Evolutionary conservation across 2,113 vertebrate genomes (phyloP), one percentile per base, ranked within the genome.

Genomic region (Alethe diademata): DNA sequence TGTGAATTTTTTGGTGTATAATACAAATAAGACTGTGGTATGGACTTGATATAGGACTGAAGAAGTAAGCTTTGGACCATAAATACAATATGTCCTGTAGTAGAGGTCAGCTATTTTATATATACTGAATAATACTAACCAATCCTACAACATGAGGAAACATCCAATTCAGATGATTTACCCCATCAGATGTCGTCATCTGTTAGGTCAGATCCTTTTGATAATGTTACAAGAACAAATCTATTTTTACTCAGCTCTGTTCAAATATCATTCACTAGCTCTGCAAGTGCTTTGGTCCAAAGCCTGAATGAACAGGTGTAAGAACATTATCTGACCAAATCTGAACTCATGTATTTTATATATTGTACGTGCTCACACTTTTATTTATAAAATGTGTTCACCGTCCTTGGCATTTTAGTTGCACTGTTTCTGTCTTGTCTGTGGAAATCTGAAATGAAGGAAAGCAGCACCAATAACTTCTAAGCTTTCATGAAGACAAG

Each of bases 231-330:
- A 78, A 95, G 94, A 97, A 96, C 94, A 97, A 81, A 93, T 95
- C 94, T 98, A 97, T 98, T 98, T 98, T 98, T 97, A 96, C 51
- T 54, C 66, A 26, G 79, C 64, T 86, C 84, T 73, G 26, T 96
- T 97, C 92, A 91, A 81, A 96, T 97, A 81, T 95, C 80, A 86
- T 92, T 97, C 94, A 93, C 93, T 95, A 91, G 80, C 94, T 96
- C 92, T 95, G 83, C 91, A 91, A 97, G 94, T 78, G 89, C 94
- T 96, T 96, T 95, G 90, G 71, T 95, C 96, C 92, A 97, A 97
- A 97, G 97, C 94, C 95, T 95, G 89, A 96, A 95, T 69, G 93
- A 97, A 97, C 97, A 98, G 98, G 97, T 98, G 98, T 96, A 78
- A 92, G 94, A 79, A 93, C 51, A 93, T 67, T 86, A 95, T 85